Evolutionary conservation across 2,797 vertebrate species (phyloP).

Genomic region (Mormyrops attenuatus): DNA sequence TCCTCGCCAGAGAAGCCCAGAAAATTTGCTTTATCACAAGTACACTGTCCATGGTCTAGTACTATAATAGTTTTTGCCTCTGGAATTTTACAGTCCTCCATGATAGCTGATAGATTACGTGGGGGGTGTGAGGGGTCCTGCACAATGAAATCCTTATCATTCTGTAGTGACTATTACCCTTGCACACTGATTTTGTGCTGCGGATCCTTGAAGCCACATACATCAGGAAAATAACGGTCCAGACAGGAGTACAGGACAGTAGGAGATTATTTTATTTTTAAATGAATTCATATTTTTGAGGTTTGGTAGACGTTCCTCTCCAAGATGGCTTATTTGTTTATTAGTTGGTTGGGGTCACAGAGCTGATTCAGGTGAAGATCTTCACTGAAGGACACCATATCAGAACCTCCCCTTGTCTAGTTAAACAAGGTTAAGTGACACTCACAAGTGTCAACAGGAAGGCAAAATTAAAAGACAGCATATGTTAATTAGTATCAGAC

Average conservation of each 20-base stretch:
- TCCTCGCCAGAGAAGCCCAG: not conserved
- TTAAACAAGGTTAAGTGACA: not conserved
- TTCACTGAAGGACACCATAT: not conserved
- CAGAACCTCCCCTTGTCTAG: not conserved
- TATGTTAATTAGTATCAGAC: not conserved
- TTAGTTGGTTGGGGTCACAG: not conserved
- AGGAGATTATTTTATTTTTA: not conserved
- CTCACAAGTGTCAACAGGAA: not conserved
- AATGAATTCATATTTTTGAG: not conserved
- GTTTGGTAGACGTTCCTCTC: not conserved
- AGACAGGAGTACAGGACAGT: not conserved
- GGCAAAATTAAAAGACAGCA: not conserved
- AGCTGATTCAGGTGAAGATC: not conserved
- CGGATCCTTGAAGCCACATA: not conserved
- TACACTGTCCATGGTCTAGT: not conserved
- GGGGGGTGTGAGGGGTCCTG: too few relatives aligned
- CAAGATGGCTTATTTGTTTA: not conserved
- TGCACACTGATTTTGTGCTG: not conserved
- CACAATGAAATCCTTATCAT: not conserved
- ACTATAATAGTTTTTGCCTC: not conserved
- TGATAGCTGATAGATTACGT: not conserved
- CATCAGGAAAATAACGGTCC: not conserved
- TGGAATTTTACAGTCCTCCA: not conserved
- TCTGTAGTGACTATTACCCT: not conserved
- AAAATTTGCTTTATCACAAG: not conserved